phyloP scores from a whole-genome alignment of 2,113 vertebrate species.

The Gulo gulo region DNA sequence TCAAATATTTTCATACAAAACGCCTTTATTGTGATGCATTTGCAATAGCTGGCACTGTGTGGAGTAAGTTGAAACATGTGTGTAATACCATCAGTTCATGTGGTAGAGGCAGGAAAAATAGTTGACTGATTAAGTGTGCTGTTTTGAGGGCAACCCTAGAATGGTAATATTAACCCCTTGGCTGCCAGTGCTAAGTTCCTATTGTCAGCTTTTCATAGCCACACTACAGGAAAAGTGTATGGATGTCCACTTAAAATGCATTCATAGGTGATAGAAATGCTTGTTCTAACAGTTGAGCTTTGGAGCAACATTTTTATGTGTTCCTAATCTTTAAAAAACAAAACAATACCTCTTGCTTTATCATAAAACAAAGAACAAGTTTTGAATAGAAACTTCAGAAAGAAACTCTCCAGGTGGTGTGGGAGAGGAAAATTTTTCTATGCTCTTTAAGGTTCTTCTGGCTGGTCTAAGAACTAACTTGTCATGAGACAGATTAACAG shows the following conservation, averaged over 20 bases:
- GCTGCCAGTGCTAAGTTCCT: neutral
- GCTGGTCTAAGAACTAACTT: neutral
- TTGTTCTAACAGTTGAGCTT: neutral
- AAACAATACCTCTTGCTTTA: neutral
- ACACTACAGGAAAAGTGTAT: neutral
- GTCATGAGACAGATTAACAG: neutral
- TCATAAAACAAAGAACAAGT: neutral
- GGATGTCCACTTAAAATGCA: neutral
- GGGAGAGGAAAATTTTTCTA: neutral
- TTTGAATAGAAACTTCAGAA: neutral
- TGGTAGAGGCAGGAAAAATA: conserved; percentile 28
- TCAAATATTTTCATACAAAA: conserved; percentile 48
- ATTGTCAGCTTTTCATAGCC: neutral
- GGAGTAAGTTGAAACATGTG: conserved; percentile 66
- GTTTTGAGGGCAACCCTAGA: neutral
- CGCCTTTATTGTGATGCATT: conserved; percentile 46
- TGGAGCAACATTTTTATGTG: neutral
- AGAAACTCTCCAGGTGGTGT: neutral
- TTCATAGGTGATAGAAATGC: neutral
- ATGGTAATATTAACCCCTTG: neutral
- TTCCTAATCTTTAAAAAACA: neutral
- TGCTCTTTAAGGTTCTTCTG: neutral
- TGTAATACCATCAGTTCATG: neutral
- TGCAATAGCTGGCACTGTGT: neutral
- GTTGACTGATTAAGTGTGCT: conserved; percentile 37